phyloP scores from a whole-genome alignment of 2,888 invertebrate genomes.

The Acrobasis consociella region DNA sequence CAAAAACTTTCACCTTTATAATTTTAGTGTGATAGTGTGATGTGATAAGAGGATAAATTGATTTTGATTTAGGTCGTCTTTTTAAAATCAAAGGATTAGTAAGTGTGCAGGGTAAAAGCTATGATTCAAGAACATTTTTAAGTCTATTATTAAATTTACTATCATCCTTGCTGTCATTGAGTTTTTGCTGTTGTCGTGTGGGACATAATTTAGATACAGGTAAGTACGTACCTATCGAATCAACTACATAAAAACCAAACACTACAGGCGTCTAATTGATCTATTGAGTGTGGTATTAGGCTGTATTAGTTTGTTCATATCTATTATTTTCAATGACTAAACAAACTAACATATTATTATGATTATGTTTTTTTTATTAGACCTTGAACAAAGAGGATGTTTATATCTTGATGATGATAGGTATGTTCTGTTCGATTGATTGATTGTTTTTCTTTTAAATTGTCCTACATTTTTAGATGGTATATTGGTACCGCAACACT shows the following conservation, averaged over 20 bases:
- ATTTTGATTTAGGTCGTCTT: too few species aligned
- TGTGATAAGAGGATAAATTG: too few species aligned
- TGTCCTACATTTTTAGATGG: not conserved
- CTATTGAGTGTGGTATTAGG: not conserved
- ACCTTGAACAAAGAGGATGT: slow-evolving; percentile 13
- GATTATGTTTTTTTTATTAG: slow-evolving; percentile 2
- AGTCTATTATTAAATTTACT: too few species aligned
- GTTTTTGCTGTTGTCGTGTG: not conserved
- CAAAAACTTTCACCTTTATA: too few species aligned
- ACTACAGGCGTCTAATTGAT: slow-evolving; percentile 1
- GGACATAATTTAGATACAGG: not conserved
- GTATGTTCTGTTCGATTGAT: slow-evolving; percentile 1
- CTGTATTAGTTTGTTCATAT: not conserved
- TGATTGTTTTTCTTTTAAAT: slow-evolving; percentile 3
- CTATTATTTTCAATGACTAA: not conserved
- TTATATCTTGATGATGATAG: not conserved
- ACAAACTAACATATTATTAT: not conserved
- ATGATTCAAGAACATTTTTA: too few species aligned
- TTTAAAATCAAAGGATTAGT: too few species aligned
- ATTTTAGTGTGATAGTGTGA: too few species aligned
- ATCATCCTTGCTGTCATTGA: not conserved
- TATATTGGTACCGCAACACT: not conserved
- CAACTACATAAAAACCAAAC: not conserved
- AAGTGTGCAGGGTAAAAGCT: too few species aligned
- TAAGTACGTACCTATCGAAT: too few species aligned